A percentile compares a stretch with the other conserved stretches of the same genome.
Evolutionary conservation across 2,113 vertebrate species (phyloP).

Genomic region (Lampris megalopsis): DNA sequence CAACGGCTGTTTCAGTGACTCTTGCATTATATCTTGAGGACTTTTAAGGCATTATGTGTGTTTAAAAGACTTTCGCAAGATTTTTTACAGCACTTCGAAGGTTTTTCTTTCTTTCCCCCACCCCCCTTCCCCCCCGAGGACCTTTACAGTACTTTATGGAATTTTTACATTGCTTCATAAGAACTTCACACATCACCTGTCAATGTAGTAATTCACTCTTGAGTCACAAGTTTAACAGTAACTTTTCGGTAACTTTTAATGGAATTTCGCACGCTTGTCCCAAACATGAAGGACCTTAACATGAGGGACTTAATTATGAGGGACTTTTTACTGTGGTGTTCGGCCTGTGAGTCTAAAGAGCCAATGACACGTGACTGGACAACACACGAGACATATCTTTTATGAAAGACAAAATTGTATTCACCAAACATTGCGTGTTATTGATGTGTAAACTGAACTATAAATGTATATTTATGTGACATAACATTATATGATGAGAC

Average conservation of each 20-base stretch:
- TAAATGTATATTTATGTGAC: constrained; percentile 82
- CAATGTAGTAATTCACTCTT: constrained; percentile 25
- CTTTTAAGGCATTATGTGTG: neutral
- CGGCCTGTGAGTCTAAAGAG: constrained; percentile 39
- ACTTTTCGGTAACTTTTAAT: constrained; percentile 29
- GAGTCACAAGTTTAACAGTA: constrained; percentile 12
- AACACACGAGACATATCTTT: constrained; percentile 42
- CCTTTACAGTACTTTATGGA: constrained; percentile 34
- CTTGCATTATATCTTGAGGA: constrained; percentile 42
- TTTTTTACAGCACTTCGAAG: constrained; percentile 61
- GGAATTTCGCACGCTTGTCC: constrained; percentile 39
- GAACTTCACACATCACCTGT: constrained; percentile 36
- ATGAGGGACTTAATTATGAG: constrained; percentile 19
- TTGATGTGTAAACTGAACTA: constrained; percentile 77
- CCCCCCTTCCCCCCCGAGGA: neutral
- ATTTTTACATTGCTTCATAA: constrained; percentile 45
- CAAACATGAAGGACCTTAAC: constrained; percentile 44
- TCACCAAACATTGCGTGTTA: constrained; percentile 69
- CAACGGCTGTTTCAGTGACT: constrained; percentile 32
- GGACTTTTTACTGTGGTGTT: constrained; percentile 59
- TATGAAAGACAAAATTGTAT: constrained; percentile 61
- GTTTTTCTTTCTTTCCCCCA: constrained; percentile 17
- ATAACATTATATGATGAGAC: constrained; percentile 79
- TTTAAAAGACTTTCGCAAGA: constrained; percentile 54
- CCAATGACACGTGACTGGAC: constrained; percentile 65